Conservation (phyloP, 2,888 invertebrate genomes). For the Trissolcus japonicus region DNA sequence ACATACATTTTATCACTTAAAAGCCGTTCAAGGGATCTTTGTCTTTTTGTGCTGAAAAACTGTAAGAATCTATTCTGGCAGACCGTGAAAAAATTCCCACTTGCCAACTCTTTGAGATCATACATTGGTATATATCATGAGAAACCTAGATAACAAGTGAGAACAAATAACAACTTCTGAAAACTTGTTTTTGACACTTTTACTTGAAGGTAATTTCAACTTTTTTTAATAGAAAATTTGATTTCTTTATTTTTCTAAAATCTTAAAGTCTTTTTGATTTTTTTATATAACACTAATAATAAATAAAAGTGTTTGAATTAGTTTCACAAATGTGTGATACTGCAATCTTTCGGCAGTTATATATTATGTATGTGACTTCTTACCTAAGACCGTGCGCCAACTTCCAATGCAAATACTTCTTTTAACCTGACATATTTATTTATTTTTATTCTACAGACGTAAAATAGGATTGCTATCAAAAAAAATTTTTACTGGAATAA, state of each 20-base stretch:
- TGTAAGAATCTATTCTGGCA: conserved; percentile 25
- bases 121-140: conserved; percentile 15
- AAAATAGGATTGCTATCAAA: background rate
- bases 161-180: conserved; percentile 30
- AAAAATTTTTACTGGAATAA: background rate
- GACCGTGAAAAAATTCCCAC: conserved; percentile 31
- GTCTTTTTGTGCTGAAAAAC: conserved; percentile 32
- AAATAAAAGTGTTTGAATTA: background rate
- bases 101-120: conserved; percentile 41
- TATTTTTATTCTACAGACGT: background rate
- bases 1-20: conserved; percentile 14
- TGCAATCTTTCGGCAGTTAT: background rate
- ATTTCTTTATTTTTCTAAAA: background rate
- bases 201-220: background rate
- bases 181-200: background rate
- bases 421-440: background rate
- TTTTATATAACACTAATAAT: background rate
- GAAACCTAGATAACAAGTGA: conserved; percentile 13
- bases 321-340: background rate
- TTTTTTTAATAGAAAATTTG: background rate
- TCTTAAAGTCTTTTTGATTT: background rate
- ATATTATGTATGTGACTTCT: too few species aligned
- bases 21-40: conserved; percentile 37
- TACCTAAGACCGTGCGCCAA: background rate
- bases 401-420: conserved; percentile 3